Evolutionary conservation across 2,113 vertebrate species (phyloP), one percentile per base, ranked within the genome.

Genomic region (Sula dactylatra): DNA sequence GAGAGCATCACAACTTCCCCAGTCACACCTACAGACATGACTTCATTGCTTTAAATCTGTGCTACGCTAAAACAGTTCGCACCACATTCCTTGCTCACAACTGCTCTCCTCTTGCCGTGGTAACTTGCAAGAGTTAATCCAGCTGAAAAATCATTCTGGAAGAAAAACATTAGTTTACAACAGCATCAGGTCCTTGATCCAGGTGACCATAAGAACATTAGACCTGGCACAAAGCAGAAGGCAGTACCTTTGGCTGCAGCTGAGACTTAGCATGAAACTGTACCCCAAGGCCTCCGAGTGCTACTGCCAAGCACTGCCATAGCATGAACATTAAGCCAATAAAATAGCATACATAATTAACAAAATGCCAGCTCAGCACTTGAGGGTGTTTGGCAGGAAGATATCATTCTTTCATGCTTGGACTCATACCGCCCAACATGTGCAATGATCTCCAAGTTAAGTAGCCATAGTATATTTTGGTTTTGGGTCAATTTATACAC

Each of bases 391-490:
- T 76, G 89, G 91, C 95, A 96, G 66, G 73, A 80, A 77, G 62
- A 15, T 17, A n/a, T 79, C 83, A 94, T 96, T 94, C 94, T 73
- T 94, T 95, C 74, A 79, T 70, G 88, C 94, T 59, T 54, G 77
- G 65, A 18, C 42, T 96, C 89, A 7, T 55, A 2, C 25, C 18
- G 7, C 81, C 81, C 89, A 80, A 72, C 42, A 0, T 65, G 49
- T 71, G 72, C 65, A 81, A 18, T 10, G 49, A 95, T 61, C 66
- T 88, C 87, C 45, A 29, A 45, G 38, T 31, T 45, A 82, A 94
- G 82, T 42, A 49, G 65, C 52, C 3, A 4, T 24, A 13, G 25
- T 62, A 29, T 56, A 72, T 79, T 87, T 89, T 72, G 45, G 66
- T 79, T 87, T 89, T 72, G 45, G 66, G 89, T 94, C 88, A 85